A percentile compares a stretch with the other conserved stretches of the same genome.
Evolutionary conservation across 2,888 invertebrate species (phyloP).

Genomic region (Eudasyphora cyanicolor): DNA sequence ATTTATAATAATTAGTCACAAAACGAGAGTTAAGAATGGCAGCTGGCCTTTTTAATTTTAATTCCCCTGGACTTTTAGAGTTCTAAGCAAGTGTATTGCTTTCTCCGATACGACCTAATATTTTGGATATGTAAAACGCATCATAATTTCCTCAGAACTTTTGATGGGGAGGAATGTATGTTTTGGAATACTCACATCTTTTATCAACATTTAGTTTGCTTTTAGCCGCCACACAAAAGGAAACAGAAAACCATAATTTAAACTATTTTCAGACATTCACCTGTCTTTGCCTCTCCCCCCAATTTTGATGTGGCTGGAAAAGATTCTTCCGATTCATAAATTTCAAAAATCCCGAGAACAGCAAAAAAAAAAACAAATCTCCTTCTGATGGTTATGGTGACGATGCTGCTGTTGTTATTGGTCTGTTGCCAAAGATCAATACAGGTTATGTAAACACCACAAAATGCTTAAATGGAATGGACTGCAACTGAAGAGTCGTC

Average conservation of each 20-base stretch:
- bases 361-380: background rate
- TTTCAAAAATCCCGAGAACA: background rate
- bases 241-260: background rate
- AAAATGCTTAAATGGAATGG: conserved; percentile 22
- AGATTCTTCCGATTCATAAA: conserved; percentile 25
- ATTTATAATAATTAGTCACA: no score
- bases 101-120: no score
- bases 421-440: conserved; percentile 29
- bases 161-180: no score
- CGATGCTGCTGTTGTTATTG: background rate
- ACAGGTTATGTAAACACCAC: conserved; percentile 39
- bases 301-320: background rate
- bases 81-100: no score
- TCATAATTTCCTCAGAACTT: no score
- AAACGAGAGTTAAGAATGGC: no score
- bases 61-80: no score
- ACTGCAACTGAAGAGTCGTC: background rate
- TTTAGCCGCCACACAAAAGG: background rate
- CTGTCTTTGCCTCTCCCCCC: conserved; percentile 15
- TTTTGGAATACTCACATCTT: background rate
- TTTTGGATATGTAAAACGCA: no score
- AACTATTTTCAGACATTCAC: conserved; percentile 11
- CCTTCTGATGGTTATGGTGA: background rate
- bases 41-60: no score
- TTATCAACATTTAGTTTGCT: background rate